Conservation (phyloP, 2,888 invertebrate genomes). For the Rhagonycha lutea region DNA sequence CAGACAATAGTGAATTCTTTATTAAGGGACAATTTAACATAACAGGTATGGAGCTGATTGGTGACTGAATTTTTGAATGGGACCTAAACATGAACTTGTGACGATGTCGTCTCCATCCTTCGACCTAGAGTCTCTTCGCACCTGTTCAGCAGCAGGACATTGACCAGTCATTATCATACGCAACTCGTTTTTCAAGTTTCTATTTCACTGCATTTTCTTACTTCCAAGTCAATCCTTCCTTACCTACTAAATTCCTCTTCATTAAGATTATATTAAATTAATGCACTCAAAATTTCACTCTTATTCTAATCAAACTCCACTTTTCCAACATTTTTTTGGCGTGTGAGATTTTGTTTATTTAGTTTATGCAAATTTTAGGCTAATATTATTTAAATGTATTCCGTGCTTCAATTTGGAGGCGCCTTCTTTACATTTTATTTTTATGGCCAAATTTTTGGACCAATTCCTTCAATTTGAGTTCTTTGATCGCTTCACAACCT, state of each 20-base stretch:
- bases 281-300: not conserved
- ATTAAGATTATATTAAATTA: not conserved
- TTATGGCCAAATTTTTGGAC: not conserved
- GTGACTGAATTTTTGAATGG: slow-evolving; percentile 34
- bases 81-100: slow-evolving; percentile 24
- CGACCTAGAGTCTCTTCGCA: slow-evolving; percentile 52
- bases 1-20: slow-evolving; percentile 13
- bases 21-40: slow-evolving; percentile 31
- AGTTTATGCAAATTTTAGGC: not conserved
- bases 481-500: not conserved
- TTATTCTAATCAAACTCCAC: not conserved
- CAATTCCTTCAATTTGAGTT: not conserved
- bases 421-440: not conserved
- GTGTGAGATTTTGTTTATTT: not conserved
- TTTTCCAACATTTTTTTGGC: not conserved
- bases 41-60: slow-evolving; percentile 32
- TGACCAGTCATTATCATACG: slow-evolving; percentile 54
- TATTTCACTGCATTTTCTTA: slow-evolving; percentile 45
- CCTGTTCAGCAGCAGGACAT: slow-evolving; percentile 51
- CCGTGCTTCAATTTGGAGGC: not conserved
- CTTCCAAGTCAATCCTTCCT: slow-evolving; percentile 22
- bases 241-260: not conserved
- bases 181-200: slow-evolving; percentile 56
- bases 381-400: slow-evolving; percentile 1
- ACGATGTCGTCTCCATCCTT: slow-evolving; percentile 25